Base-by-base conservation (phyloP, 2,888 invertebrate species). In the Hipparchia sbordonii region DNA sequence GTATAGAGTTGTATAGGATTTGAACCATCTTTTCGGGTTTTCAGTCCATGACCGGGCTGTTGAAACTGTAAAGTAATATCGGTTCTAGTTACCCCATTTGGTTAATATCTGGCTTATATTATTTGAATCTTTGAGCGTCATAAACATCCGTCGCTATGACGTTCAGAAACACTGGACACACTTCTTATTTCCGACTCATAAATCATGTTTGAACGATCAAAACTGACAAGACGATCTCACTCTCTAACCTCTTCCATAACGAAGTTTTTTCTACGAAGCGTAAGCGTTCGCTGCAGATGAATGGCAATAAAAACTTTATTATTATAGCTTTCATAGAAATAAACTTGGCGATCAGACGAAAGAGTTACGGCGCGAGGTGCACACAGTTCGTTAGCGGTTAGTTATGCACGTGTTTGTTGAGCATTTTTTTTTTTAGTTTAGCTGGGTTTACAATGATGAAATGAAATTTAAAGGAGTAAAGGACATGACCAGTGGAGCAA, bases 221-320 rank as follows among this genome's bases (percentile, higher is more conserved):
- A 88, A 87, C 87, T 89, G 91, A 92, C 92, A 89, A 82, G 85
- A 82, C 87, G 83, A 85, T 89, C 86, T 87, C 82, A 83, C 84
- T 82, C 82, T 82, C 82, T 87, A 88, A 88, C 88, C 87, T 88
- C 87, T 83, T 70, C 82, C 84, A 84, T 74, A 72, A 76, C 60
- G 73, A 76, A 71, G 67, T 75, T 74, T 65, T 71, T 72, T 72
- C 66, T 81, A 80, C 80, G 77, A 80, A 79, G 77, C 81, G 78
- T 88, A 89, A 90, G 90, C 90, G 90, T 91, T 89, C 85, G 87
- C 85, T 82, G 83, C 83, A 82, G 84, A 89, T 87, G 89, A 89
- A 89, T 85, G 86, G 89, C 84, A 88, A 90, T 92, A 92, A 92
- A 92, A 92, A 87, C 82, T 91, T 92, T 92, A 91, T 90, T 91